A percentile compares a stretch with the other conserved stretches of the same genome.
phyloP scores from a whole-genome alignment of 2,888 invertebrate species.

The Criorhina ranunculi region DNA sequence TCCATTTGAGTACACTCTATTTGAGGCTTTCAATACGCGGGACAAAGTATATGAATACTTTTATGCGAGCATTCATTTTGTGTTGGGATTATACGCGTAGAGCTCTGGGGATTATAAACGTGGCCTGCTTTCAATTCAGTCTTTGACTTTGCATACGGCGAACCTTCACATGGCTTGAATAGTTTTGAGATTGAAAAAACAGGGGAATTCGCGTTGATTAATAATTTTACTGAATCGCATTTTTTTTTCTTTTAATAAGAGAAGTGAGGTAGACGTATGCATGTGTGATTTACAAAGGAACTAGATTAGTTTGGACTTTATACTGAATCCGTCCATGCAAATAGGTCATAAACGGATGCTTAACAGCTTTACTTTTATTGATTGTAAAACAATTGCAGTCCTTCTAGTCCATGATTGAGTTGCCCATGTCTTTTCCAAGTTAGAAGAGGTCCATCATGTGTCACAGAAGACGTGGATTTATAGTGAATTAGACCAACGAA shows the following conservation, averaged over 20 bases:
- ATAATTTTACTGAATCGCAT: background rate
- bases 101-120: constrained; percentile 32
- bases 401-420: too few species aligned
- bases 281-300: background rate
- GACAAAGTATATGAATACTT: constrained; percentile 29
- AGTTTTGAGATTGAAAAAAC: constrained; percentile 21
- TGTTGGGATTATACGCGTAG: constrained; percentile 28
- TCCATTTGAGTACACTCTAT: constrained; percentile 52
- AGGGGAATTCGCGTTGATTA: constrained; percentile 7
- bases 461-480: too few species aligned
- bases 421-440: too few species aligned
- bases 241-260: background rate
- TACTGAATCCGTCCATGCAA: too few species aligned
- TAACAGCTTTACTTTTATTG: too few species aligned
- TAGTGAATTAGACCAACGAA: too few species aligned
- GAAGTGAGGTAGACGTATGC: background rate
- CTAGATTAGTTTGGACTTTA: background rate
- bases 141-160: constrained; percentile 30
- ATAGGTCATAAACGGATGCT: too few species aligned
- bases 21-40: constrained; percentile 44
- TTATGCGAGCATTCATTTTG: constrained; percentile 51
- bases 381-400: too few species aligned
- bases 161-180: constrained; percentile 25
- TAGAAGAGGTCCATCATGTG: too few species aligned
- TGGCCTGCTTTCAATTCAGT: constrained; percentile 47